A percentile compares a stretch with the other conserved stretches of the same genome.
These are phyloP conservation scores for Noctilio leporinus DNA, from an alignment of 2,113 vertebrate species.

Conservation along the genomic window DNA sequence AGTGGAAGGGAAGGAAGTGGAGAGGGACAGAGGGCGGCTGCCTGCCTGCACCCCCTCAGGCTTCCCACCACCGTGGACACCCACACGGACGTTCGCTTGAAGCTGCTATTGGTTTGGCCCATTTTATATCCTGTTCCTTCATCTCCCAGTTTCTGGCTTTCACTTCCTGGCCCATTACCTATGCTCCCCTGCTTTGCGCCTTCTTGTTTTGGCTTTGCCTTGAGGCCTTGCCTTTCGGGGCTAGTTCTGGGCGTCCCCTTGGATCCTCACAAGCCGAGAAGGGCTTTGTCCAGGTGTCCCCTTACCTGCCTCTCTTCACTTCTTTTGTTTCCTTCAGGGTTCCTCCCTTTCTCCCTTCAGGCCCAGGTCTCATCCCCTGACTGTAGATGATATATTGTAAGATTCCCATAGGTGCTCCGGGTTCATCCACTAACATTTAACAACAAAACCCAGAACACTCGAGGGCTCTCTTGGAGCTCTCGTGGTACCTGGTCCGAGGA, in stretches of 20 bases:
- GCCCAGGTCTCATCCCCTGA: not conserved
- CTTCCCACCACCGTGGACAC: not conserved
- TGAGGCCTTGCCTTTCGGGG: not conserved
- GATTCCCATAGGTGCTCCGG: not conserved
- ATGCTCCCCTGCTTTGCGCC: accelerated
- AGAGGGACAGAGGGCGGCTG: not conserved
- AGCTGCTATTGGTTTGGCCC: not conserved
- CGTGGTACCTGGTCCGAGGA: not conserved
- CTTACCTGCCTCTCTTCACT: not conserved
- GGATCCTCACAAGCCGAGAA: not conserved
- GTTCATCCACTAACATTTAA: not conserved
- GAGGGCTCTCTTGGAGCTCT: not conserved
- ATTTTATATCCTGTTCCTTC: not conserved
- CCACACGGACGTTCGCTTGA: accelerated
- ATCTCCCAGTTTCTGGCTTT: not conserved
- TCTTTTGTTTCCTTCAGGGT: not conserved
- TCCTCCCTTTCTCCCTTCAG: not conserved
- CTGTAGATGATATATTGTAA: not conserved
- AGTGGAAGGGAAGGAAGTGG: not conserved
- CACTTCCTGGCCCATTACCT: not conserved
- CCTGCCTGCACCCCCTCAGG: not conserved
- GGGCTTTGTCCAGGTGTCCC: not conserved
- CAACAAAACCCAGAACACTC: not conserved
- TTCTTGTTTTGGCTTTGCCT: not conserved
- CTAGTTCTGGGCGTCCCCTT: not conserved